Evolutionary conservation across 37 sponge, comb jelly and placozoan genomes (phyloP), one percentile per base, ranked within the genome.

Genomic region (Oscarella lobularis): DNA sequence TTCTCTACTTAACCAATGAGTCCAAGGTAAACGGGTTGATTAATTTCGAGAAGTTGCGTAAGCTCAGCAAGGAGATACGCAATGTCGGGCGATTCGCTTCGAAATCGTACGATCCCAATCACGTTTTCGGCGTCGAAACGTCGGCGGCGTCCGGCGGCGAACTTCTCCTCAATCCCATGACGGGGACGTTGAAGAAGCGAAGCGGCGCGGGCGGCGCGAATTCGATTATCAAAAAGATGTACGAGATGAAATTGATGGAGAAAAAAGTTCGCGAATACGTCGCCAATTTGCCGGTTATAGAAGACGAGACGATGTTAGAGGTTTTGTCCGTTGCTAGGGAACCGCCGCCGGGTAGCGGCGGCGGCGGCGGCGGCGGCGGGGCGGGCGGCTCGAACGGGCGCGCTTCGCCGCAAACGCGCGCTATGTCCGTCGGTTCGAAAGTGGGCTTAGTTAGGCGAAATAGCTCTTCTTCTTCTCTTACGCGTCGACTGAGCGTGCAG

Each of bases 41-140:
- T 72, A 96, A 96, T 76, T 96, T 96, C 79, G 96, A 96, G 82
- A 96, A 96, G 39, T 83, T 96, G 73, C 48, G 92, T 30, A 80
- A 85, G 79, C 67, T 91, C 27, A 74, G 86, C 2, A 40, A 41
- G 33, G 85, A 91, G 31, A 32, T 76, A 67, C 71, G 60, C 14
- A 48, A 48, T 20, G 20, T 48, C 60, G 20, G 20, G 60, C 9
- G 20, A 48, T 27, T 48, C 14, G 60, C 60, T 48, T 9, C 60
- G 60, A 48, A 27, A 27, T 20, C 60, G 20, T 48, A 48, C 20
- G 60, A 48, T 48, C 60, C 60, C 9, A 9, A 48, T 27, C 9
- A 48, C 20, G 60, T 48, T 20, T 48, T 48, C 60, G n/a, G n/a
- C n/a, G 9, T 48, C 14, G 60, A 48, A 20, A 27, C 20, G 9